Percentiles rank a stretch among this genome's conserved stretches.
Conservation (phyloP, 2,888 invertebrate species). For the Synanthedon myopaeformis region DNA sequence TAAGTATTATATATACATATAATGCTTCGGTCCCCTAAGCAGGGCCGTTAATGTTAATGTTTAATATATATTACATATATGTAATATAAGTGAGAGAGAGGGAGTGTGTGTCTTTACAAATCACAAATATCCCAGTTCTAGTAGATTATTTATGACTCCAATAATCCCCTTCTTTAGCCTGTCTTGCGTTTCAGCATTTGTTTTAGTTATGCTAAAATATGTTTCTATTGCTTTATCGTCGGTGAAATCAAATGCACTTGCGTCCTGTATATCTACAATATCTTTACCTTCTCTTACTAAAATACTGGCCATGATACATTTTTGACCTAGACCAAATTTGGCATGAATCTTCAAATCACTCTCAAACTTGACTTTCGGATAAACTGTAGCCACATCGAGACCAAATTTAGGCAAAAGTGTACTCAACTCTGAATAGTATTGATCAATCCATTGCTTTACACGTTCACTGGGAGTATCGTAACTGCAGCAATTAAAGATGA, state of each 20-base stretch:
- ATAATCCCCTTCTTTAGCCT: slow-evolving; percentile 13
- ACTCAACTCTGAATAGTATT: slow-evolving; percentile 18
- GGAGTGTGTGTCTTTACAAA: not conserved
- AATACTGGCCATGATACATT: slow-evolving; percentile 11
- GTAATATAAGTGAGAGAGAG: too few species aligned
- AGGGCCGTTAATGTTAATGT: too few species aligned
- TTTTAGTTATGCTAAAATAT: not conserved
- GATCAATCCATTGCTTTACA: slow-evolving; percentile 23
- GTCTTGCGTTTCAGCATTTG: slow-evolving; percentile 7
- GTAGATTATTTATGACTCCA: slow-evolving; percentile 18
- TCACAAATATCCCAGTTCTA: slow-evolving; percentile 13
- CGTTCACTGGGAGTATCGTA: slow-evolving; percentile 18
- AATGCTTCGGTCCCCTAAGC: too few species aligned
- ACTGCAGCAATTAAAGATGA: slow-evolving; percentile 28
- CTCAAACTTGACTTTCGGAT: slow-evolving; percentile 18
- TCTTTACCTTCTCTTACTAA: slow-evolving; percentile 15
- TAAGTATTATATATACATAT: too few species aligned
- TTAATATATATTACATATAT: too few species aligned
- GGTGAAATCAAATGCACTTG: not conserved
- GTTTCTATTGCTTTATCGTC: slow-evolving; percentile 1
- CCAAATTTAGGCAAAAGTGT: slow-evolving; percentile 14
- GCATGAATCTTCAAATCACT: slow-evolving; percentile 20
- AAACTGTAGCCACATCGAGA: slow-evolving; percentile 15
- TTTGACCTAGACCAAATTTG: slow-evolving; percentile 12
- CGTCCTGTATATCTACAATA: slow-evolving; percentile 7